Evolutionary conservation across 35 echinoderm and acorn worm species (phyloP).

Genomic region (Patiria miniata): DNA sequence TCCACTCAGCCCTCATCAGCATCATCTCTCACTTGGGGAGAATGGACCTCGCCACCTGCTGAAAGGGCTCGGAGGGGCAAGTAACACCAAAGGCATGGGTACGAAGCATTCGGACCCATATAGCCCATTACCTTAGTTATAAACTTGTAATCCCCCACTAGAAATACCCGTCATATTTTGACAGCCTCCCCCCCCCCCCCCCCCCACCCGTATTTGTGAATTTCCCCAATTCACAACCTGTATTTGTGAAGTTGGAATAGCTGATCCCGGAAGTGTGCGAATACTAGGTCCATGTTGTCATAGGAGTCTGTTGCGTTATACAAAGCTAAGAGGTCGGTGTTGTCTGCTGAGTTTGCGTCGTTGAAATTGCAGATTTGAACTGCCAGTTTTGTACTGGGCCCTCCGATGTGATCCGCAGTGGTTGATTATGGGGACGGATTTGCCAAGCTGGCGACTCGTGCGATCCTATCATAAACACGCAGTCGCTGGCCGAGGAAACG

Average conservation of each 20-base stretch:
- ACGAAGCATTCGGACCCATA: not conserved
- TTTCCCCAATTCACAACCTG: not conserved
- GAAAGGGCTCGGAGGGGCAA: not conserved
- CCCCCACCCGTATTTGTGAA: not conserved
- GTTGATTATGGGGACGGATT: not conserved
- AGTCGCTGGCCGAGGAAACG: not conserved
- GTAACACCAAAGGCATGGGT: slow-evolving; percentile 2
- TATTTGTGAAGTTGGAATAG: too few relatives aligned
- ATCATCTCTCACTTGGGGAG: not conserved
- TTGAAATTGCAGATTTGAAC: not conserved
- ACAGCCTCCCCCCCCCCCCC: not conserved
- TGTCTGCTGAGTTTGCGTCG: not conserved
- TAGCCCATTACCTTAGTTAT: not conserved
- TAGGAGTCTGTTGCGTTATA: not conserved
- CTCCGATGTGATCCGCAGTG: not conserved
- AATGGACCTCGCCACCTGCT: not conserved
- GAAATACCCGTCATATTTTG: not conserved
- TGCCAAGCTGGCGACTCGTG: not conserved
- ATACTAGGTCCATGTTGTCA: not conserved
- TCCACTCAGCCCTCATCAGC: not conserved
- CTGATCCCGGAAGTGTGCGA: not conserved
- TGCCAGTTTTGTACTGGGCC: not conserved
- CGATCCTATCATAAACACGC: not conserved
- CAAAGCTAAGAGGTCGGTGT: not conserved
- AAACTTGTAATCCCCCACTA: not conserved